Base-by-base conservation (phyloP, 2,797 vertebrate genomes). In the Sarcoramphus papa region DNA sequence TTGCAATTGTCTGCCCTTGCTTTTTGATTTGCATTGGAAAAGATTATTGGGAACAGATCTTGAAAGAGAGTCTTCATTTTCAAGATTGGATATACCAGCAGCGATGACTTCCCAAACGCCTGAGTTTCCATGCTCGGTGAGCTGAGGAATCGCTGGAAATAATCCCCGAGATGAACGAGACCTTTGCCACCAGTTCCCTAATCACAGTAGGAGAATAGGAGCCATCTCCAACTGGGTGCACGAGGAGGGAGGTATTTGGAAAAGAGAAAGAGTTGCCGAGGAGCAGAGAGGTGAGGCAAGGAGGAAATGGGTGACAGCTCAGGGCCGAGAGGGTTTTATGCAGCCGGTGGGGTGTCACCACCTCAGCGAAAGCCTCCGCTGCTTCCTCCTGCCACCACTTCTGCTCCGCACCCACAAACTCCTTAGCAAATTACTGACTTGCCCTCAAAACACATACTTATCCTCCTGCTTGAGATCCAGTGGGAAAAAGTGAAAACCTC, bases 41-140 rank as follows among this genome's bases (percentile, higher is more conserved):
- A 63, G 53, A 62, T 43, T 43, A 7, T 19, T 43, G 21, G 24
- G 23, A 73, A 28, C 7, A 37, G 27, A 33, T 21, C 31, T 8
- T 37, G 41, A 11, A 35, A 31, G 28, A 43, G 31, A 25, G 35
- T n/a, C 17, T 73, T 62, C 5, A 2, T 51, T 56, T 57, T 45
- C 43, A 16, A 1, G 37, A 19, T 8, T 22, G 35, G 47, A 4
- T 53, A 7, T 15, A 14, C 40, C 21, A 12, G 37, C 1, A 2
- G 43, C 2, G 30, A 27, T 24, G 65, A 8, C 25, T 23, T 77
- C 23, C 18, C 19, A 28, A n/a, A 23, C 5, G 2, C 15, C 1
- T 7, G 28, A 65, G n/a, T 72, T 72, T 28, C 27, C 15, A 3
- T 21, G 56, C 33, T 47, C 31, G 14, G 43, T 1, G 7, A 56